A percentile compares a stretch with the other conserved stretches of the same genome.
Conservation (phyloP, 2,113 vertebrate genomes). For the Lanius collurio region DNA sequence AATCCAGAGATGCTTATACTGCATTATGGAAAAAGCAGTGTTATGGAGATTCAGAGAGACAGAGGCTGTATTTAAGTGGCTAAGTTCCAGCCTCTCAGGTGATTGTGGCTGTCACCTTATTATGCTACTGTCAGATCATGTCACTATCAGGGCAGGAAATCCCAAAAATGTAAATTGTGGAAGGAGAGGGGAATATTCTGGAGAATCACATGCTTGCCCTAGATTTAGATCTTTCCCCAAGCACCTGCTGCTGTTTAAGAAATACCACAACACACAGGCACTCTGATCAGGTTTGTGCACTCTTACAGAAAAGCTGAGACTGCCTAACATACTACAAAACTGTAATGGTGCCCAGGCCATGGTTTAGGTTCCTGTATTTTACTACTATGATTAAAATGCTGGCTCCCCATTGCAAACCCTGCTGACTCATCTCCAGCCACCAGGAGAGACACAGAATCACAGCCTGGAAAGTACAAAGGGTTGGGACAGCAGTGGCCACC, state of each 20-base stretch:
- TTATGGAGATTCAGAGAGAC: background rate
- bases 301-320: background rate
- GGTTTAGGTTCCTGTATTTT: background rate
- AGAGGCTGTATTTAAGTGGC: background rate
- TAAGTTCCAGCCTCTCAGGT: background rate
- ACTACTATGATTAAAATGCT: background rate
- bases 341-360: accelerated
- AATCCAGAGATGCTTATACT: background rate
- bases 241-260: background rate
- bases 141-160: background rate
- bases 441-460: background rate
- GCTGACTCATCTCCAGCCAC: background rate
- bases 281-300: background rate
- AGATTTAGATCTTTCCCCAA: background rate
- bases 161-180: background rate
- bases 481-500: background rate
- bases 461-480: background rate
- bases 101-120: background rate
- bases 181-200: background rate
- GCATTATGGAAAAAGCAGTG: background rate
- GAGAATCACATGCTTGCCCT: background rate
- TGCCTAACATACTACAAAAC: background rate
- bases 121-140: background rate
- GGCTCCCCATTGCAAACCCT: background rate
- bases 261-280: background rate